Evolutionary conservation across 37 sponge, comb jelly and placozoan species (phyloP), one percentile per base, ranked within the genome.

Genomic region (Eunapius fragilis): DNA sequence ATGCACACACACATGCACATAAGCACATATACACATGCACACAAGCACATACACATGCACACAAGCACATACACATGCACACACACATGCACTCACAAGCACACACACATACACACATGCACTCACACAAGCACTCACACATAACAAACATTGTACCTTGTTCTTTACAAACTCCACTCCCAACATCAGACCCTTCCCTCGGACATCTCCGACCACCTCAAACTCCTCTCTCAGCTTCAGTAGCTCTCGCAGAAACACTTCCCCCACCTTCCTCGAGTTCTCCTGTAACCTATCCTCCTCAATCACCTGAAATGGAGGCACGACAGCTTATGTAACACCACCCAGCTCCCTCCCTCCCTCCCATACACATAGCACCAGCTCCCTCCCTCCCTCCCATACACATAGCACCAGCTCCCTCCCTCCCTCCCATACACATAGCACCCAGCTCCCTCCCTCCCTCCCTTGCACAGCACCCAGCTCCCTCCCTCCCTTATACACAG

Each of bases 121-220:
- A n/a, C n/a, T n/a, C 72, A 71, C 72, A 71, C 9, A 9, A 11
- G 47, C 47, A 45, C 47, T 4, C 47, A 45, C 47, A 45, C 47
- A 48, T 89, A n/a, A n/a, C n/a, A n/a, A n/a, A 79, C 79, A 24
- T 30, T 47, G 30, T 33, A 89, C 92, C 92, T 96, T 93, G 77
- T 87, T 83, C 72, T 88, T 86, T 37, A 96, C 98, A 37, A 98
- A 49, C 81, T 98, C 98, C 86, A 96, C 26, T 0, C 91, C 95
- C 48, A 92, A 36, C 93, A 98, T 92, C 50, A 98, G 82, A 24
- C 98, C 98, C 38, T 92, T 98, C 0, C 98, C 98, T 36, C 98
- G 81, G 34, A 94, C 93, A 82, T 98, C 98, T 68, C 98, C 98
- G 70, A 98, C 90, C 36, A 92, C 77, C 68, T 95, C 96, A 90